Base-by-base conservation (phyloP, 2,888 invertebrate genomes). In the Hypselothyrea guttata region DNA sequence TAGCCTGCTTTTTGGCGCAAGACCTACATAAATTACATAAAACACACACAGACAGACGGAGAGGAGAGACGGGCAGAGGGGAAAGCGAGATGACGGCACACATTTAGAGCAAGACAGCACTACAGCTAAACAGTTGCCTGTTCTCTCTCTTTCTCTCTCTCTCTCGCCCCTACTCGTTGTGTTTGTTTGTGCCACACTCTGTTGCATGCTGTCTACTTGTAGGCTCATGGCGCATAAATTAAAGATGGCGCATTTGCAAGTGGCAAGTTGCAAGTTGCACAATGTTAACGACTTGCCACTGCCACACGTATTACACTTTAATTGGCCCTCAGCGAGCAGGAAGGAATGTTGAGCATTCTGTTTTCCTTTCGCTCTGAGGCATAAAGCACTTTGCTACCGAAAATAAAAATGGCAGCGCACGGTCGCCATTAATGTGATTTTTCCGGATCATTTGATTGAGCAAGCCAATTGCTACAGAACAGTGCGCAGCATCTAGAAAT, bases 401-500 rank as follows among this genome's bases (percentile, higher is more conserved):
- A 37, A 52, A 53, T 38, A 22, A 57, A 76, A 63, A 59, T 51
- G 46, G 33, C 22, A 22, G 22, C 56, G 71, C 82, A 71, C 69
- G 66, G 63, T 74, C 74, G 76, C 63, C 69, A 73, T 73, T 81
- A 81, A 84, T 81, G 81, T 77, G 73, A 84, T 84, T 81, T 71
- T 81, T 71, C 67, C 84, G 73, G 73, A 65, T 69, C 71, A 81
- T 84, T 84, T 84, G 64, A 68, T 59, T 55, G 63, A 56, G 16
- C 68, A 66, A 62, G 60, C 52, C 64, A 51, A 64, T 70, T 58
- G 62, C 45, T 64, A 40, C 22, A 22, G 22, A 22, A 2, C 22
- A 22, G 22, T 22, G 22, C 5, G 22, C 22, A 22, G 52, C 52
- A 52, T 11, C 47, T 7, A 18, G 31, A 35, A 55, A 42, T 52